Conservation (phyloP, 1,140 invertebrate genomes). For the Drosophila funebris region DNA sequence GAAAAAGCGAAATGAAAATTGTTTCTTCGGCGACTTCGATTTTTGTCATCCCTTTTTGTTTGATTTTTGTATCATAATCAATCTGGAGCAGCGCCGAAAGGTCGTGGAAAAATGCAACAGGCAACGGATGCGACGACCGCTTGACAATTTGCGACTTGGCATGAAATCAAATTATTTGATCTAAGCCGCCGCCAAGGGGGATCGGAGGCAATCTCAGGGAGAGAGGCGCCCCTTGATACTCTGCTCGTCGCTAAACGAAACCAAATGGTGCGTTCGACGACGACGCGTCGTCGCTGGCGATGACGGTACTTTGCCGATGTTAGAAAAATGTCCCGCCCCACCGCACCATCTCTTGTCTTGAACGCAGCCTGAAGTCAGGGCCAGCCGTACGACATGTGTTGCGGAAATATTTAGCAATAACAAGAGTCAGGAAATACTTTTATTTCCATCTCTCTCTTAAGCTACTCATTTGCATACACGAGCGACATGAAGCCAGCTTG, state of each 20-base stretch:
- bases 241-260: conserved; percentile 69
- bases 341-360: not conserved
- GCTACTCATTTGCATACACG: conserved; percentile 32
- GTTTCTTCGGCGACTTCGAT: conserved; percentile 25
- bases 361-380: not conserved
- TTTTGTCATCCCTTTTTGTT: conserved; percentile 5
- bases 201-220: not conserved
- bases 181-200: conserved; percentile 64
- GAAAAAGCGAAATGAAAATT: conserved; percentile 58
- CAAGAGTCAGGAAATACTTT: conserved; percentile 50
- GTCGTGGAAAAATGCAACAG: conserved; percentile 62
- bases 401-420: conserved; percentile 78
- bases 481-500: no score
- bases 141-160: conserved; percentile 81
- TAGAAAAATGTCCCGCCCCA: conserved; percentile 21
- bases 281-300: conserved; percentile 4
- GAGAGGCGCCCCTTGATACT: not conserved
- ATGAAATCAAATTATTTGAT: conserved; percentile 83
- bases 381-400: conserved; percentile 74
- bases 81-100: conserved; percentile 69
- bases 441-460: conserved; percentile 18
- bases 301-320: conserved; percentile 20
- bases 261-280: conserved; percentile 71
- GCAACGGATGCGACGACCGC: conserved; percentile 60
- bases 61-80: conserved; percentile 63